phyloP scores from a whole-genome alignment of 2,888 invertebrate species.

The Laspeyria flexula region DNA sequence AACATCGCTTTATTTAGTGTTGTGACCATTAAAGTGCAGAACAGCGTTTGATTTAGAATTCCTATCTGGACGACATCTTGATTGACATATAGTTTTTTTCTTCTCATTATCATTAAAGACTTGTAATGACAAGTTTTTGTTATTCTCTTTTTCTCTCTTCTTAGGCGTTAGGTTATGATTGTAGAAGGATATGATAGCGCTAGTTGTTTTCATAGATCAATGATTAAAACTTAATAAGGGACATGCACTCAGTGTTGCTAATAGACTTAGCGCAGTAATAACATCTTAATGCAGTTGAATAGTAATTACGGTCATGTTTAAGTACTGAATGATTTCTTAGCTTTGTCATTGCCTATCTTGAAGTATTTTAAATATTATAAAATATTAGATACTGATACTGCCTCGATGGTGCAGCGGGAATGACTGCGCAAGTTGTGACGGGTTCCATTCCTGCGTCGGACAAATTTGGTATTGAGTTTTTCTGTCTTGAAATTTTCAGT shows the following conservation, averaged over 20 bases:
- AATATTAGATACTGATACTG: too few relatives aligned
- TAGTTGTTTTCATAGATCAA: conserved; percentile 4
- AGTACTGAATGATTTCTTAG: too few relatives aligned
- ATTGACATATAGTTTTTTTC: conserved; percentile 46
- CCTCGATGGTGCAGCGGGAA: too few relatives aligned
- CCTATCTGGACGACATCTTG: conserved; percentile 56
- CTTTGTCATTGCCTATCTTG: too few relatives aligned
- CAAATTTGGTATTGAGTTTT: too few relatives aligned
- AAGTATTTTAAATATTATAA: too few relatives aligned
- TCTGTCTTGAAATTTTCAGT: too few relatives aligned
- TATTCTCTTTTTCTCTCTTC: too few relatives aligned
- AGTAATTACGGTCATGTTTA: too few relatives aligned
- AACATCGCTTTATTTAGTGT: conserved; percentile 80
- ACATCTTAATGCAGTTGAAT: too few relatives aligned
- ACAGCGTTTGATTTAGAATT: conserved; percentile 77
- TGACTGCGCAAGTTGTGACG: too few relatives aligned
- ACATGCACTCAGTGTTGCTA: not conserved
- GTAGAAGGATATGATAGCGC: conserved; percentile 8
- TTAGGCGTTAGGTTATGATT: conserved; percentile 26
- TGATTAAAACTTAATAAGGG: conserved; percentile 1
- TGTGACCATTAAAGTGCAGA: conserved; percentile 67
- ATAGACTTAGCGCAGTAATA: not conserved
- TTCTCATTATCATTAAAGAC: conserved; percentile 45
- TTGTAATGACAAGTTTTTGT: conserved; percentile 44
- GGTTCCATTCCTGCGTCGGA: too few relatives aligned